Evolutionary conservation across 2,888 invertebrate species (phyloP).

Genomic region (Caenorhabditis sinica): DNA sequence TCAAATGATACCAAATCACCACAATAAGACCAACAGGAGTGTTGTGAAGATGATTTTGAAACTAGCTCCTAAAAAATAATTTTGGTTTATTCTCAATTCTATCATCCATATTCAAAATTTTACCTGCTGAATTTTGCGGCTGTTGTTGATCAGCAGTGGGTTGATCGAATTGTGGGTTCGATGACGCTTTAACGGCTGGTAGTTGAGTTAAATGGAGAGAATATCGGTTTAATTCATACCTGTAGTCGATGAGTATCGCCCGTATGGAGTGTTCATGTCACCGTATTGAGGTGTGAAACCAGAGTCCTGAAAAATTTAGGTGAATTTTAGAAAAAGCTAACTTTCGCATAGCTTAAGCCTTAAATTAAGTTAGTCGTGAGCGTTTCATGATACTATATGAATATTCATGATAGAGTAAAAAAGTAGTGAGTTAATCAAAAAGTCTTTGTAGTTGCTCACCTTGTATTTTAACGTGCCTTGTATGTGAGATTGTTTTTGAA

Average conservation of each 20-base stretch:
- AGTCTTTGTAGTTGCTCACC: conserved; percentile 32
- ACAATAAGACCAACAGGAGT: conserved; percentile 24
- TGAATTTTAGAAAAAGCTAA: not conserved
- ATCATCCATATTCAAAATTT: not conserved
- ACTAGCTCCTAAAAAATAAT: conserved; percentile 11
- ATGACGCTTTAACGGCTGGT: conserved; percentile 50
- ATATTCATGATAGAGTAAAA: not conserved
- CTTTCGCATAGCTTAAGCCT: conserved; percentile 30
- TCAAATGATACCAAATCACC: not conserved
- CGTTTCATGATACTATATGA: conserved; percentile 2
- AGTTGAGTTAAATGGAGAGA: conserved; percentile 13
- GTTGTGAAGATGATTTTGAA: conserved; percentile 9
- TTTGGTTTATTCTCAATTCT: not conserved
- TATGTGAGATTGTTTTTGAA: conserved; percentile 57
- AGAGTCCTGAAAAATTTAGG: conserved; percentile 31
- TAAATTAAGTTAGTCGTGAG: conserved; percentile 48
- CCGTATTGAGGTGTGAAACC: conserved; percentile 69
- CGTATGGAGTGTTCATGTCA: conserved; percentile 72
- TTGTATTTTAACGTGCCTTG: conserved; percentile 57
- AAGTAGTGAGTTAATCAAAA: conserved; percentile 25
- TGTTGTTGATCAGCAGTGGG: conserved; percentile 55
- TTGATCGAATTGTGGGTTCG: conserved; percentile 65
- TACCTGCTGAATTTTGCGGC: conserved; percentile 45
- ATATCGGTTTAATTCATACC: conserved; percentile 37
- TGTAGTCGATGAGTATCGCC: conserved; percentile 62